Conservation (phyloP, 2,888 invertebrate genomes). For the Aromia moschata region DNA sequence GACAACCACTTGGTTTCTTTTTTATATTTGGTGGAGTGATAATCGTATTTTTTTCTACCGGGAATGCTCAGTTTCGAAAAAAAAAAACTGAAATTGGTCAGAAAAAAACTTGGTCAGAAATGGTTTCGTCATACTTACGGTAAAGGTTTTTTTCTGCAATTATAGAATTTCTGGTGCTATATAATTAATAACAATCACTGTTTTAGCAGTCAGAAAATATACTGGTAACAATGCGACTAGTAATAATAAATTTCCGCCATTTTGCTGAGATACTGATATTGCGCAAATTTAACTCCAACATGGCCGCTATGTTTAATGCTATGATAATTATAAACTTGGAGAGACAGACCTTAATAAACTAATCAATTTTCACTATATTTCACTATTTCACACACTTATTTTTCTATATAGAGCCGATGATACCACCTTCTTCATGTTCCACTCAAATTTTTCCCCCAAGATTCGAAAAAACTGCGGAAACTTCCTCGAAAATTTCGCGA, state of each 20-base stretch:
- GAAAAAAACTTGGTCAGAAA: too few relatives aligned
- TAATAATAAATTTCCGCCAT: not conserved
- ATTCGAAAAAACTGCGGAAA: not conserved
- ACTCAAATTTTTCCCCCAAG: not conserved
- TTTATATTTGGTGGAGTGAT: too few relatives aligned
- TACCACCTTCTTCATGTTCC: not conserved
- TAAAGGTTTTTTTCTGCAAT: too few relatives aligned
- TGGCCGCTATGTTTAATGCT: not conserved
- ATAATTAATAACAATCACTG: too few relatives aligned
- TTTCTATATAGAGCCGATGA: not conserved
- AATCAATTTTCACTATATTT: not conserved
- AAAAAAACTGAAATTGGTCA: too few relatives aligned
- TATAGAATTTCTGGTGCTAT: too few relatives aligned
- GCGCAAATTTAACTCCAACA: conserved; percentile 1
- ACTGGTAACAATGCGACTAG: not conserved
- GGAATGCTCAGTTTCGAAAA: not conserved
- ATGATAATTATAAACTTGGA: not conserved
- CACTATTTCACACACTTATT: not conserved
- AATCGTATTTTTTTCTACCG: not conserved
- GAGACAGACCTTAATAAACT: too few relatives aligned
- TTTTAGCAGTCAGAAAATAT: too few relatives aligned
- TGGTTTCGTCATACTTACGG: too few relatives aligned
- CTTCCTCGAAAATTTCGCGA: not conserved
- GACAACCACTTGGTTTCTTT: too few relatives aligned
- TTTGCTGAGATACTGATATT: not conserved